Base-by-base conservation (phyloP, 2,797 vertebrate genomes). In the Xenops minutus region DNA sequence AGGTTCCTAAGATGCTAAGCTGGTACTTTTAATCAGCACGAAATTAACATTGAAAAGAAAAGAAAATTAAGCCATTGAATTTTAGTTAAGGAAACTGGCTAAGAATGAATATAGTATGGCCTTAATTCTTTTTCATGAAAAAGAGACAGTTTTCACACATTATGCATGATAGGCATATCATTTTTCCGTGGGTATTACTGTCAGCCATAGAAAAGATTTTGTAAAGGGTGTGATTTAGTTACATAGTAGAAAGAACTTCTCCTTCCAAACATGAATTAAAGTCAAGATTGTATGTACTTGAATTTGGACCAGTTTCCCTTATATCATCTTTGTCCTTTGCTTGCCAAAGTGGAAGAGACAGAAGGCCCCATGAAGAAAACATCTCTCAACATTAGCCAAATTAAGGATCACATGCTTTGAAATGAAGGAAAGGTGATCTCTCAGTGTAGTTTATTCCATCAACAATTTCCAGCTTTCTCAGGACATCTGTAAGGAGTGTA, bases 371-470 rank as follows among this genome's bases (percentile, higher is more conserved):
- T 29, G 77, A 93, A 95, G 94, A 96, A 86, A 95, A 89, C 66
- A 85, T 91, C 81, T 96, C 94, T 96, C 94, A 94, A 44, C 76
- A 77, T 95, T 73, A 93, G 69, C 75, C 94, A 93, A 94, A 97
- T 95, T 94, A 86, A 80, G 58, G 73, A 92, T 95, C 71, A 72
- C 20, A n/a, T 68, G 66, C 75, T 94, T 96, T 95, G 95, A 96
- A 94, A 94, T 93, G 78, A 96, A 85, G 81, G 95, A 94, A 97
- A 97, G 91, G 88, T 93, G 96, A 96, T 95, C 91, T 95, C 81
- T 88, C n/a, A 56, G 66, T 13, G 22, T 85, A 83, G 84, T 82
- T 96, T 66, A 87, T 91, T 94, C 95, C 83, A 88, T 92, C 94
- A 96, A 86, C 95, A 81, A 88, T 95, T 94, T 93, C 82, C 89